phyloP scores from a whole-genome alignment of 2,888 invertebrate genomes.

The Hyposoter dolosus region DNA sequence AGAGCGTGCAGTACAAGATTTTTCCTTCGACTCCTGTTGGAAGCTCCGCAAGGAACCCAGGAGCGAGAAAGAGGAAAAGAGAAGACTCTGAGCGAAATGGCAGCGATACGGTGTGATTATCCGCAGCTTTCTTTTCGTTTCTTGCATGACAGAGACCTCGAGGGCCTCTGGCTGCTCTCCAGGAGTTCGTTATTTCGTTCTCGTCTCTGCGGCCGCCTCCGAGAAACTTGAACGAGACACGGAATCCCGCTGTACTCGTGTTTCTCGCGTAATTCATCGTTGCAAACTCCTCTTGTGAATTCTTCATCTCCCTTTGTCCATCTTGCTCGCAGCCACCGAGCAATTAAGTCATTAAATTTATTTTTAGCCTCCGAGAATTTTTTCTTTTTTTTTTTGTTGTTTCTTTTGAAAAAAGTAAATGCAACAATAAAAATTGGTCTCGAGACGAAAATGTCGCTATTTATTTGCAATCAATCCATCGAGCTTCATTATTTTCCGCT shows the following conservation, averaged over 20 bases:
- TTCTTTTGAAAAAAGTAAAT: too few species aligned
- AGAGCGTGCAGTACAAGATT: slow-evolving; percentile 6
- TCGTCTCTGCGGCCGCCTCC: slow-evolving; percentile 57
- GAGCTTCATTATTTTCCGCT: background rate
- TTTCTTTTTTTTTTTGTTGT: too few species aligned
- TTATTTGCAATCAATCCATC: background rate
- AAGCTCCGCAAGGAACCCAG: slow-evolving; percentile 25
- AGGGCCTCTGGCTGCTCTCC: slow-evolving; percentile 68
- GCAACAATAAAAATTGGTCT: too few species aligned
- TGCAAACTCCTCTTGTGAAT: slow-evolving; percentile 39
- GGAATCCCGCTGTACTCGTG: slow-evolving; percentile 27
- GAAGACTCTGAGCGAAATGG: slow-evolving; percentile 5
- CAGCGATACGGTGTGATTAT: slow-evolving; percentile 58
- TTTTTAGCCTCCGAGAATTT: background rate
- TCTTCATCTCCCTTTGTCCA: slow-evolving; percentile 15
- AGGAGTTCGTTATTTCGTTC: slow-evolving; percentile 67
- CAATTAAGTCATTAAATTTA: background rate
- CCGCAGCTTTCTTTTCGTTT: slow-evolving; percentile 58
- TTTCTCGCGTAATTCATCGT: slow-evolving; percentile 68
- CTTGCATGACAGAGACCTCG: slow-evolving; percentile 54
- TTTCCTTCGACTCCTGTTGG: slow-evolving; percentile 34
- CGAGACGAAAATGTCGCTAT: background rate
- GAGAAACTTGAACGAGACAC: slow-evolving; percentile 47
- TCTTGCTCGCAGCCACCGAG: background rate
- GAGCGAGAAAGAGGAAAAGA: slow-evolving; percentile 24